A percentile compares a stretch with the other conserved stretches of the same genome.
Evolutionary conservation across 2,113 vertebrate genomes (phyloP).

Genomic region (Cynopterus brachyotis): DNA sequence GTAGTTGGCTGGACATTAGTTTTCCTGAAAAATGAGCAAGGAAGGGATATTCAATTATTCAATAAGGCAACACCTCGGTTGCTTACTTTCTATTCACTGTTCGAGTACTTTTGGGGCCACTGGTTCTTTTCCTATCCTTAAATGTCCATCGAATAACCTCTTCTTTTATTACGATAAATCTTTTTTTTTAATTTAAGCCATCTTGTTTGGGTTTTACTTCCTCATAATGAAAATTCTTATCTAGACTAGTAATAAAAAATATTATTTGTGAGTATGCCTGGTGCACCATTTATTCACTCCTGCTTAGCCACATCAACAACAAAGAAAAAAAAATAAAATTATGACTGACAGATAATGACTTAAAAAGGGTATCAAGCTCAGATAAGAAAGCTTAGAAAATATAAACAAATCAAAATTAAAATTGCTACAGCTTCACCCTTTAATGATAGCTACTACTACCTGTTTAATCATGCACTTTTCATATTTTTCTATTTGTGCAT

Average conservation of each 20-base stretch:
- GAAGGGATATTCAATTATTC: not conserved
- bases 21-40: not conserved
- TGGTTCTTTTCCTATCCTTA: not conserved
- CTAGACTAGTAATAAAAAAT: not conserved
- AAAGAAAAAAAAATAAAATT: not conserved
- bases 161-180: not conserved
- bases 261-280: not conserved
- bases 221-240: not conserved
- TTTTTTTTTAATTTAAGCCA: not conserved
- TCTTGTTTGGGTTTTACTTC: not conserved
- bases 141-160: not conserved
- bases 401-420: not conserved
- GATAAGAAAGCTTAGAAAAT: not conserved
- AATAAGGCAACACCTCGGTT: rapidly evolving
- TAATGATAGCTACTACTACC: not conserved
- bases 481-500: not conserved
- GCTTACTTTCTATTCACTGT: not conserved
- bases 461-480: not conserved
- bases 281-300: not conserved
- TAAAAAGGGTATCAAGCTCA: not conserved
- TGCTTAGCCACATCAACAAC: not conserved
- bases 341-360: not conserved
- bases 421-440: not conserved
- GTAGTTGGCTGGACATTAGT: not conserved
- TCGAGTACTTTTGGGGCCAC: not conserved